Conservation (phyloP, 2,797 vertebrate genomes). For the Silurus lanzhouensis region DNA sequence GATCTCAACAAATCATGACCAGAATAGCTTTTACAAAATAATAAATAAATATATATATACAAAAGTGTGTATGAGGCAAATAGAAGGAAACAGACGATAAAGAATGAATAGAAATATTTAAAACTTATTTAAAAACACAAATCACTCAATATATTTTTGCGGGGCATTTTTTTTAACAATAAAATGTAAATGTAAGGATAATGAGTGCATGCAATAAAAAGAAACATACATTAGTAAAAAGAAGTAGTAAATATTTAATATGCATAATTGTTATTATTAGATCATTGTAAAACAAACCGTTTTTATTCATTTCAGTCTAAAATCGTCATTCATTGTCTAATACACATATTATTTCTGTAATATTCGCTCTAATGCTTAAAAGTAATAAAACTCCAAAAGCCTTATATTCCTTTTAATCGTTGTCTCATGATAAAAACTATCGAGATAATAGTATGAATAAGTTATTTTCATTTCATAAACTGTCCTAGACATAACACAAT, state of each 20-base stretch:
- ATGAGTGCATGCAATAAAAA: neutral
- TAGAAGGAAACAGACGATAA: neutral
- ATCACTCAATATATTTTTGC: neutral
- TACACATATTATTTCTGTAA: neutral
- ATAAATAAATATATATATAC: too few relatives aligned
- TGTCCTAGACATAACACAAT: too few relatives aligned
- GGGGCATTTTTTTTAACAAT: too few relatives aligned
- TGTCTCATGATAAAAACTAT: neutral
- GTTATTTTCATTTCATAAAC: neutral
- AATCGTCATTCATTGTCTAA: neutral
- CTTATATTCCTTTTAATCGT: neutral
- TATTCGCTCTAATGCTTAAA: neutral
- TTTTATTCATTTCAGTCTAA: neutral
- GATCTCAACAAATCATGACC: slow-evolving; percentile 2
- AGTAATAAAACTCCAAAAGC: neutral
- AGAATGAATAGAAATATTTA: neutral
- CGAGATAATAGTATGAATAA: neutral
- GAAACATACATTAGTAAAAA: neutral
- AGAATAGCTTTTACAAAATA: neutral
- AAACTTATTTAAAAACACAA: neutral
- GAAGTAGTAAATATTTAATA: neutral
- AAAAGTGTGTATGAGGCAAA: neutral
- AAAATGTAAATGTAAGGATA: neutral
- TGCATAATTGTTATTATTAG: neutral
- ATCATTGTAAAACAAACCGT: neutral